Percentiles rank a stretch among this genome's conserved stretches.
Conservation (phyloP, 2,888 invertebrate species). For the Eupithecia abbreviata region DNA sequence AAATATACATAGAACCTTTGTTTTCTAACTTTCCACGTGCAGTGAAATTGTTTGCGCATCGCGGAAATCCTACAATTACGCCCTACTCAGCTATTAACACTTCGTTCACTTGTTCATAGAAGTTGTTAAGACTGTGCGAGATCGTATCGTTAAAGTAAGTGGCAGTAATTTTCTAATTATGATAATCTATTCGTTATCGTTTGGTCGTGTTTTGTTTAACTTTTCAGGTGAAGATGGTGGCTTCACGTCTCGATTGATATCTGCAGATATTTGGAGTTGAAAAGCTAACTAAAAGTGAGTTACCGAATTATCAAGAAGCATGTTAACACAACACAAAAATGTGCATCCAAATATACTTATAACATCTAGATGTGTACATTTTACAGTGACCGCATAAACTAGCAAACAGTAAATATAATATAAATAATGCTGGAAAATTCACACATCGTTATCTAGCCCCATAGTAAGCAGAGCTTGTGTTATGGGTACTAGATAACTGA, state of each 20-base stretch:
- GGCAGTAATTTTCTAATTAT: slow-evolving; percentile 14
- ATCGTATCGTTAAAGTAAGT: slow-evolving; percentile 29
- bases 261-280: not conserved
- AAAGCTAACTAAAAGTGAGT: not conserved
- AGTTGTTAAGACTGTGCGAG: slow-evolving; percentile 30
- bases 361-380: no score
- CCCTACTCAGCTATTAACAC: slow-evolving; percentile 48
- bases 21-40: slow-evolving; percentile 61
- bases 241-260: not conserved
- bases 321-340: no score
- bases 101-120: slow-evolving; percentile 27
- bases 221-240: not conserved
- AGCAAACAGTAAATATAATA: no score
- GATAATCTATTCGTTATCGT: slow-evolving; percentile 26
- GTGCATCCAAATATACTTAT: no score
- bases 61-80: slow-evolving; percentile 65
- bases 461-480: no score
- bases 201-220: not conserved
- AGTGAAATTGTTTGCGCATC: slow-evolving; percentile 65
- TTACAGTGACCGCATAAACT: no score
- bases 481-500: no score
- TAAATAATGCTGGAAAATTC: no score
- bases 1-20: slow-evolving; percentile 29
- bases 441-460: no score
- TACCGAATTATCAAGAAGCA: not conserved